Evolutionary conservation across 2,797 vertebrate genomes (phyloP), one percentile per base, ranked within the genome.

Genomic region (Cyprinella venusta): DNA sequence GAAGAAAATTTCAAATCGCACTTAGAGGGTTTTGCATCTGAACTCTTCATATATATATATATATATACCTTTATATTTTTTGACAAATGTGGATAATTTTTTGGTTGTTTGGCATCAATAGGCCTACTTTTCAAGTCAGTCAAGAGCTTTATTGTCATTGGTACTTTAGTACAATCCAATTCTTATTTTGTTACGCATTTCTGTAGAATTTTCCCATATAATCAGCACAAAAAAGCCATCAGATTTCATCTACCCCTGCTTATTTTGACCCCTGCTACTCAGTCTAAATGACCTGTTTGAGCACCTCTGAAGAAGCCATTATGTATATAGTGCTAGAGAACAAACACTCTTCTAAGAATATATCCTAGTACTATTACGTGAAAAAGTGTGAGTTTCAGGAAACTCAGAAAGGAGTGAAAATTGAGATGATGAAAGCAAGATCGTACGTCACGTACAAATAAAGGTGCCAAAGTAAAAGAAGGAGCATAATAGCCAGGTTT

Each of bases 301-400:
- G 16, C 38, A n/a, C 8, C 18, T 33, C 18, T 48, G 16, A 52
- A 38, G 16, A 40, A 52, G 56, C 21, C 42, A 26, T 75, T 65
- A 65, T 52, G n/a, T 68, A 19, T 19, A 45, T 15, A 56, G 30
- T 71, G 26, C 30, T 75, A 75, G 80, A 82, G 33, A 75, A 38
- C 33, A 26, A 75, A 67, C 10, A 5, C 63, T 65, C 12, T 9
- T 72, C 9, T 2, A 13, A 24, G 56, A 63, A 61, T n/a, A 61
- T 71, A 48, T 71, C 52, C 0, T 33, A n/a, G 38, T 48, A 38
- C 13, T 74, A 21, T 63, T 50, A 72, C 1, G 8, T 24, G 50
- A 45, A 48, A 67, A 52, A 65, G 24, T 54, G 18, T 68, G 63
- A 38, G 30, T n/a, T 56, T n/a, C 12, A 50, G 21, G 64, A 5